Conservation (phyloP, 2,888 invertebrate genomes). For the Rhyacophila evoluta region DNA sequence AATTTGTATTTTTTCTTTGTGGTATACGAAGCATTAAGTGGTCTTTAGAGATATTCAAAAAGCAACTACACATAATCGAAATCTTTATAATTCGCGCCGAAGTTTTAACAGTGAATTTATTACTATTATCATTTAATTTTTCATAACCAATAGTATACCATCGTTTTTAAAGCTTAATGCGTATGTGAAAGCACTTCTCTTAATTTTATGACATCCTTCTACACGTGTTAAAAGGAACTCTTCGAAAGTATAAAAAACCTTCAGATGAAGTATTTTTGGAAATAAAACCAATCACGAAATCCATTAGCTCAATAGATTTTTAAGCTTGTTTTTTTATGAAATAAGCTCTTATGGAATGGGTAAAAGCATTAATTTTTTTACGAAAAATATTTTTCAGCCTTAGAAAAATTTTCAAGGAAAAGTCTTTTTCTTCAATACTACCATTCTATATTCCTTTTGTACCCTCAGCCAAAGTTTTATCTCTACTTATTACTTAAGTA, state of each 20-base stretch:
- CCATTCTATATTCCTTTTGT: neutral
- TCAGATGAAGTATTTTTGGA: neutral
- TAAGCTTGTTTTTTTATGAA: slow-evolving; percentile 35
- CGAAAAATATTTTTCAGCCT: slow-evolving; percentile 7
- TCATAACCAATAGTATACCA: no score
- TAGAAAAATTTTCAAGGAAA: neutral
- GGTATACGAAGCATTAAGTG: no score
- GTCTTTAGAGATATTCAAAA: no score
- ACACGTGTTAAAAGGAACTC: no score
- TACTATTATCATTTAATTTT: no score
- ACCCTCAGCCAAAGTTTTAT: neutral
- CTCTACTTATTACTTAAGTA: neutral
- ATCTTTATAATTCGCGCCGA: no score
- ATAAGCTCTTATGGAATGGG: neutral
- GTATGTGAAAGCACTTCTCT: no score
- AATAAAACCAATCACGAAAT: slow-evolving; percentile 31
- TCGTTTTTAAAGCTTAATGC: no score
- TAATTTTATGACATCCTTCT: no score
- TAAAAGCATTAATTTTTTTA: neutral
- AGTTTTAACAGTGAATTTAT: no score
- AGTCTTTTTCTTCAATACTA: neutral
- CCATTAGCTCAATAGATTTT: slow-evolving; percentile 31
- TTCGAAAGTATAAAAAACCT: neutral
- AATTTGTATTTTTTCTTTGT: no score
- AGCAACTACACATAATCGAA: no score